Evolutionary conservation across 30 jellyfish, hydroid and myxozoan species (phyloP), one percentile per base, ranked within the genome.

Genomic region (Hydractinia symbiolongicarpus): DNA sequence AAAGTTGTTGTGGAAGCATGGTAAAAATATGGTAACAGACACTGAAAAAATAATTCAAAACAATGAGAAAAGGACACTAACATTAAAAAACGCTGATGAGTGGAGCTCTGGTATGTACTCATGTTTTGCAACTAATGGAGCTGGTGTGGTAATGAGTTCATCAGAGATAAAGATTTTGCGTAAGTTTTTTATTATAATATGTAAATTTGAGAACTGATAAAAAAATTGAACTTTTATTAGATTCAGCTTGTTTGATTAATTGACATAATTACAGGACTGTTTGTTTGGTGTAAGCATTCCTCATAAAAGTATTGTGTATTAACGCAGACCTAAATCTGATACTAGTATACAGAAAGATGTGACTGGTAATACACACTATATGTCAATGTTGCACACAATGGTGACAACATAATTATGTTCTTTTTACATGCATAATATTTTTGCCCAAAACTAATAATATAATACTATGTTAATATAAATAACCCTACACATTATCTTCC

Each of bases 91-190:
- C 77, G 86, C 95, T 1, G 83, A 66, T 9, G 95, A 72, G 49
- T 83, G 84, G 61, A 91, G 84, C 68, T 70, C 95, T 16, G 96
- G 96, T 17, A 50, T 66, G 19, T 89, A 89, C 60, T 78, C 96
- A 9, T 89, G 96, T 54, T 89, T 84, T 72, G 96, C 96, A 9
- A 80, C 77, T 54, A 89, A 85, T 67, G 87, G 88, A 44, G 95
- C 97, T 73, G 97, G 97, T 5, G 89, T 90, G 62, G 94, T 93
- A 8, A 76, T 82, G 81, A 71, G 93, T 64, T 77, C 93, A 9
- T 84, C 97, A 15, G 19, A 44, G 8, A 9, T 90, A 9, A 76
- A 77, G 72, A 71, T 90, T 5, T 77, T 90, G n/a, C 77, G 97
- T 85, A 81, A 84, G 91, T 53, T 14, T 15, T 49, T 52, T 1